Evolutionary conservation across 2,888 invertebrate species (phyloP), one percentile per base, ranked within the genome.

Genomic region (Polietes domitor): DNA sequence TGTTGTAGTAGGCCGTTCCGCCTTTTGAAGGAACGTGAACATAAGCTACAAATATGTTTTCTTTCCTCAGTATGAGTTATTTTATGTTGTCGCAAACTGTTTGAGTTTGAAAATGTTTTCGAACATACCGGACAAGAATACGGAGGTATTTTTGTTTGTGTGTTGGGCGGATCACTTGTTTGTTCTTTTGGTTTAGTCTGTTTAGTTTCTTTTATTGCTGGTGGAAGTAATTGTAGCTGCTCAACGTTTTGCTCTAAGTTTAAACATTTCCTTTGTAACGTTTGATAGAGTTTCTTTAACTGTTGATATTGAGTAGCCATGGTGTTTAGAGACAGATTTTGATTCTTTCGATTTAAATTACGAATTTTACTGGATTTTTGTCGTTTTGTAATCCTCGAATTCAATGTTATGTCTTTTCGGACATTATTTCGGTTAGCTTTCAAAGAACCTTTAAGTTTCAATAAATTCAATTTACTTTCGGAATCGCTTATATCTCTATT

Each of bases 1-100:
- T 92, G 92, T 85, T 92, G 92, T 12, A 89, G 88, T 24, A 92
- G 83, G 0, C 92, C 92, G 73, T 91, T 90, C 43, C 89, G 89
- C 0, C 92, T 88, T 86, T 92, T 92, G 71, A 92, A 92, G 41
- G 88, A 88, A 7, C 91, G 90, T 12, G 88, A 88, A 61, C 92
- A 92, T 26, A 90, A 87, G 68, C 86, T 88, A 70, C 92, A 92
- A 80, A 89, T 90, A 82, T 91, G 90, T 6, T 88, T 88, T n/a
- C 90, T 86, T 80, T 90, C 89, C 47, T 89, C 88, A 9, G 89
- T 87, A 86, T 92, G 92, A 1, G 92, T 92, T 17, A 91, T 90
- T 72, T 89, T 89, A 86, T 92, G 92, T 82, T 92, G 92, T 19
- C 88, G 88, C 4, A 92, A 88, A 77, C 86, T 85, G 58, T 87